Evolutionary conservation across 1,140 invertebrate genomes (phyloP).

Genomic region (Zaprionus lachaisei): DNA sequence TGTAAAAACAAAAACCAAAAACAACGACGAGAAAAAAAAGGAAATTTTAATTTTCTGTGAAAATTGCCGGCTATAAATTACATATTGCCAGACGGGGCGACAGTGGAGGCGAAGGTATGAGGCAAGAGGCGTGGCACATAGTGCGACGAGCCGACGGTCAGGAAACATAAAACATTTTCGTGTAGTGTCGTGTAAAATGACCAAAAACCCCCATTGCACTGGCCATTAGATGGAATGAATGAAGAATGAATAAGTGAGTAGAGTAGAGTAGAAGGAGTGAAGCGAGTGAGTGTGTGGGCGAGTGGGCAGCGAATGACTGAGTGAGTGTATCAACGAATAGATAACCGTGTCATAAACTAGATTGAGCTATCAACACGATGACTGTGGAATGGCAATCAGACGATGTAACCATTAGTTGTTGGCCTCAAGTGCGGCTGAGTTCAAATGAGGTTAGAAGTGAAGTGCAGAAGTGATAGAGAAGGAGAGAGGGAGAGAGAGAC

Average conservation of each 20-base stretch:
- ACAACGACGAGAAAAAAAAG: conserved; percentile 1
- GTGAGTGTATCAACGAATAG: conserved; percentile 19
- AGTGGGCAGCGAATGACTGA: conserved; percentile 1
- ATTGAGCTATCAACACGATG: conserved; percentile 30
- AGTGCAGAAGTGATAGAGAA: neutral
- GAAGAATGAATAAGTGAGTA: conserved; percentile 12
- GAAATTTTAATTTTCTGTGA: conserved; percentile 63
- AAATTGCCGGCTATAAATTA: conserved; percentile 64
- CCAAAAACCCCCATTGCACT: conserved; percentile 22
- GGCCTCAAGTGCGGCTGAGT: neutral
- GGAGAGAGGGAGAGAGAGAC: neutral
- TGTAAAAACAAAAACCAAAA: conserved; percentile 1
- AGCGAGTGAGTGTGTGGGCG: neutral
- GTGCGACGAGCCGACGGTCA: conserved; percentile 13
- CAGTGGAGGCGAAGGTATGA: neutral
- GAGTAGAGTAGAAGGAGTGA: neutral
- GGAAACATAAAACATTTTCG: conserved; percentile 59
- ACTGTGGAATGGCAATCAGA: conserved; percentile 28
- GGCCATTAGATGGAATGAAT: conserved; percentile 44
- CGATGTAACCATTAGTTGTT: conserved; percentile 2
- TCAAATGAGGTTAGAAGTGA: neutral
- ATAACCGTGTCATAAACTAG: conserved; percentile 48
- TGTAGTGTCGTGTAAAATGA: conserved; percentile 58
- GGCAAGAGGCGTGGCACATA: neutral
- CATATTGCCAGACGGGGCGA: conserved; percentile 45